A percentile compares a stretch with the other conserved stretches of the same genome.
phyloP scores from a whole-genome alignment of 53 echinoderm and acorn worm species.

The Hippasteria phrygiana region DNA sequence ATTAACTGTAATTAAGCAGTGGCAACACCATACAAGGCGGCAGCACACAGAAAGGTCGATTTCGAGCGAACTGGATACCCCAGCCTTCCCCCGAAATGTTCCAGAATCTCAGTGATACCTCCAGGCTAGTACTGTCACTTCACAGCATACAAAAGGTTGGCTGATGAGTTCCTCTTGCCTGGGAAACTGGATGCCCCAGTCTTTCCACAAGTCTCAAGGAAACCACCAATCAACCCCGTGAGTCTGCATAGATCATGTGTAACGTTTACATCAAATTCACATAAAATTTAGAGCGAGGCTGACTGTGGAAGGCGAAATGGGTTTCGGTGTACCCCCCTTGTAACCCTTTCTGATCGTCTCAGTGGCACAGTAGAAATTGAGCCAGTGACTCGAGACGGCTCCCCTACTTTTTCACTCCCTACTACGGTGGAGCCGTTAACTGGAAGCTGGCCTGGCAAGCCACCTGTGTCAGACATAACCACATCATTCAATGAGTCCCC shows the following conservation, averaged over 20 bases:
- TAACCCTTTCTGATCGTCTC: not conserved
- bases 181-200: constrained; percentile 23
- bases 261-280: not conserved
- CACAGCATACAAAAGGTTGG: not conserved
- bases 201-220: not conserved
- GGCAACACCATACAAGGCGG: not conserved
- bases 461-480: not conserved
- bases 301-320: constrained; percentile 21
- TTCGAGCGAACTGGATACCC: constrained; percentile 21
- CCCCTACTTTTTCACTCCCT: constrained; percentile 13
- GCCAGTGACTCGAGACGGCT: not conserved
- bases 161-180: no score
- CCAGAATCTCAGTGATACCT: not conserved
- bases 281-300: no score
- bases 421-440: not conserved
- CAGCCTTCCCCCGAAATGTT: not conserved
- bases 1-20: not conserved
- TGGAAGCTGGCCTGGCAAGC: not conserved
- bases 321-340: not conserved
- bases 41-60: not conserved
- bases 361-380: not conserved
- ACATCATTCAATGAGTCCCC: not conserved
- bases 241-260: not conserved
- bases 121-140: not conserved
- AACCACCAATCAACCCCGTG: not conserved